phyloP scores from a whole-genome alignment of 2,797 vertebrate genomes.

The Anguilla marmorata region DNA sequence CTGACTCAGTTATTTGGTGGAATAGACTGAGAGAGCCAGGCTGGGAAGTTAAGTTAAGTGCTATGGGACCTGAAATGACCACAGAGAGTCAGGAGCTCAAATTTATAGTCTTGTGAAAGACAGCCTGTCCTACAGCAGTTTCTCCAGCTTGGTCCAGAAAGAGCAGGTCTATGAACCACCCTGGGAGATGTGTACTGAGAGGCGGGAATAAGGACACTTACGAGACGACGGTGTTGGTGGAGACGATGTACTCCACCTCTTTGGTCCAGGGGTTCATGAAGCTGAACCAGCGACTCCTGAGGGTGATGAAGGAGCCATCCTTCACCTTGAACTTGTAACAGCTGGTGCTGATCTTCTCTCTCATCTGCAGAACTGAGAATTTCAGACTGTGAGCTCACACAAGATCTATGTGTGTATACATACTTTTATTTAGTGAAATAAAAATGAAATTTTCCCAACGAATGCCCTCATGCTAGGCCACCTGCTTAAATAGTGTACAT shows the following conservation, averaged over 20 bases:
- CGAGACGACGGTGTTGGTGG: conserved; percentile 96
- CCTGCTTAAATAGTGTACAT: not conserved
- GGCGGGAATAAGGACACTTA: conserved; percentile 70
- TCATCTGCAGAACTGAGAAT: conserved; percentile 88
- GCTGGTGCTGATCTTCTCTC: conserved; percentile 96
- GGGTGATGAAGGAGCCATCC: conserved; percentile 95
- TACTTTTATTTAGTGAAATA: not conserved
- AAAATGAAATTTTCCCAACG: not conserved
- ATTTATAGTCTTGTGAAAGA: not conserved
- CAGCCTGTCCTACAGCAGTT: not conserved
- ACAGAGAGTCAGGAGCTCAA: not conserved
- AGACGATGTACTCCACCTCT: conserved; percentile 99
- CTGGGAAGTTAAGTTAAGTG: not conserved
- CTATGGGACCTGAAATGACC: not conserved
- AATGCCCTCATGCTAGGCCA: not conserved
- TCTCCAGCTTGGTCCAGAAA: not conserved
- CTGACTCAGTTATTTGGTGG: not conserved
- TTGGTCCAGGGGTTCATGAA: conserved; percentile 99
- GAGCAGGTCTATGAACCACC: not conserved
- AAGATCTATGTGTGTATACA: not conserved
- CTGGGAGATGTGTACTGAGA: not conserved
- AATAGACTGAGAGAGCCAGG: not conserved
- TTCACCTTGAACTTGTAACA: conserved; percentile 99
- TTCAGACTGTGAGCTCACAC: not conserved
- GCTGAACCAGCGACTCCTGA: conserved; percentile 98